Base-by-base conservation (phyloP, 2,113 vertebrate genomes). In the Siniperca knerii region DNA sequence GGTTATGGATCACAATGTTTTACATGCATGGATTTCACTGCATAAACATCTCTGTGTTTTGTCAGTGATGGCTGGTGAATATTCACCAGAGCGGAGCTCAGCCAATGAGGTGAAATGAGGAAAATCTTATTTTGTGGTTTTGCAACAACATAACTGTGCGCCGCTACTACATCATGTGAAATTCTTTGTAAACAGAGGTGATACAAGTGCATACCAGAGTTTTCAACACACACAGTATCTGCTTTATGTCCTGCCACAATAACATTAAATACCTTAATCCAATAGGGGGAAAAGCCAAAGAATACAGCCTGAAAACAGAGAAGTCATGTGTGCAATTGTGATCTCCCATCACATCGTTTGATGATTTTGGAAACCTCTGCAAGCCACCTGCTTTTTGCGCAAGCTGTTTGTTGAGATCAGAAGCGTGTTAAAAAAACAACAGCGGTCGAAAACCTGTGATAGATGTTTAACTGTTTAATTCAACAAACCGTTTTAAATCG, bases 21-120 rank as follows among this genome's bases (percentile, higher is more conserved):
- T 54, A 76, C 80, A 44, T 71, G 58, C 81, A 71, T 73, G 61
- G 54, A 67, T 86, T 86, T 85, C 10, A 23, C 66, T 87, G 33
- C 60, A 42, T 90, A 89, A 92, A 91, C 87, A 90, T 42, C 33
- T 73, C 81, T 90, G 90, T 66, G 88, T 79, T 87, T 88, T 62
- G 77, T 91, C 89, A 91, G 85, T 0, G 58, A 71, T n/a, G 52
- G 79, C 70, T 25, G 44, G 20, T 25, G 0, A 86, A 50, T 29
- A 72, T 81, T 77, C 70, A 71, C 60, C 25, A 37, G 60, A 46
- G 72, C 25, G 16, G 29, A 44, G 61, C 58, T 16, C 54, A 33
- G 80, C 60, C 86, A 57, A 5, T 21, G 78, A 61, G 33, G 66
- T 54, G 33, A 81, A 71, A 76, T 37, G 67, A 89, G 68, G 46